A percentile compares a stretch with the other conserved stretches of the same genome.
These are phyloP conservation scores for Notamacropus eugenii DNA, from an alignment of 2,797 vertebrate genomes.

Conservation along the genomic window DNA sequence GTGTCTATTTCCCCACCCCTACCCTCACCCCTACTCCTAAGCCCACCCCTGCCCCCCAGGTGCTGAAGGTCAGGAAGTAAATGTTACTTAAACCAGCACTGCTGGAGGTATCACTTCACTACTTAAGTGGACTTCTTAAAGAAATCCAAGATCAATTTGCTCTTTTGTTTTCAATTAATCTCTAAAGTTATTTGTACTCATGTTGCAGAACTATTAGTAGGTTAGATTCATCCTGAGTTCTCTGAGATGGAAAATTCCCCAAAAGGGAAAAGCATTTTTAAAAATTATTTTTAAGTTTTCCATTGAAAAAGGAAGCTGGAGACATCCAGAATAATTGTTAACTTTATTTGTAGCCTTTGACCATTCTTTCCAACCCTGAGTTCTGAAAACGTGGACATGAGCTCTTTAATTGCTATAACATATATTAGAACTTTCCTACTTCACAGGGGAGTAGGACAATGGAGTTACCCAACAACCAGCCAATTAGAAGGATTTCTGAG, in stretches of 20 bases:
- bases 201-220: neutral
- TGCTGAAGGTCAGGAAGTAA: too few species aligned
- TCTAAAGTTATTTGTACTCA: neutral
- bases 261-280: neutral
- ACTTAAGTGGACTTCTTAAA: neutral
- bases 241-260: neutral
- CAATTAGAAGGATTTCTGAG: neutral
- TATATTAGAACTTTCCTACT: neutral
- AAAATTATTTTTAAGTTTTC: too few species aligned
- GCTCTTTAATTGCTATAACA: neutral
- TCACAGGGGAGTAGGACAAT: neutral
- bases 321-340: neutral
- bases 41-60: too few species aligned
- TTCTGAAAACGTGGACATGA: neutral
- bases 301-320: neutral
- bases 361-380: neutral
- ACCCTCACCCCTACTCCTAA: too few species aligned
- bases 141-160: neutral
- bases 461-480: neutral
- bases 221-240: neutral
- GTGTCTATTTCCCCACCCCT: too few species aligned
- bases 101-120: neutral
- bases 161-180: neutral
- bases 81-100: too few species aligned
- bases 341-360: neutral